These are phyloP conservation scores for Heliothis peltigera DNA, from an alignment of 2,888 invertebrate species.

Conservation along the genomic window DNA sequence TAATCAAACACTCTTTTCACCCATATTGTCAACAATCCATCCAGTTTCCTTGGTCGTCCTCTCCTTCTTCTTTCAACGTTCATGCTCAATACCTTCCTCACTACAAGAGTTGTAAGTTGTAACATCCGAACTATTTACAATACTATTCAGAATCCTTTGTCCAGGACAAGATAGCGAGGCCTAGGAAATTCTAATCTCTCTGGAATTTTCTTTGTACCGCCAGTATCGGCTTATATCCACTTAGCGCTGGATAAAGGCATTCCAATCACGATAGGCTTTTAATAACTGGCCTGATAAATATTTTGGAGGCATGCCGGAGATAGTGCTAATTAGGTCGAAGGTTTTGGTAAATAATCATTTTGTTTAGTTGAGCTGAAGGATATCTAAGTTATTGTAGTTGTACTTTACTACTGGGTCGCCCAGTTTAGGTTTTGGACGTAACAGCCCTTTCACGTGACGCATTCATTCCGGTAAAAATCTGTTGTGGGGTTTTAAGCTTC, in stretches of 20 bases:
- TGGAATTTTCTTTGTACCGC: constrained; percentile 50
- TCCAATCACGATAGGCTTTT: constrained; percentile 26
- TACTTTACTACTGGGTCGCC: no score
- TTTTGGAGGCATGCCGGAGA: constrained; percentile 16
- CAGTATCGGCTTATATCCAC: constrained; percentile 36
- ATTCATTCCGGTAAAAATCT: no score
- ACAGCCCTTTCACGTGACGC: no score
- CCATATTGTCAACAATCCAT: no score
- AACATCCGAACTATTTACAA: constrained; percentile 25
- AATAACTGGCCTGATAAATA: constrained; percentile 26
- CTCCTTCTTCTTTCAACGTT: no score
- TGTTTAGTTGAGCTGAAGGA: neutral
- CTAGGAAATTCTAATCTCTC: constrained; percentile 49
- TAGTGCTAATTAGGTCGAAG: constrained; percentile 7
- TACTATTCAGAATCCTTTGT: constrained; percentile 23
- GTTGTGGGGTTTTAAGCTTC: no score
- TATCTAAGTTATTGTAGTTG: no score
- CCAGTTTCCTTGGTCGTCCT: no score
- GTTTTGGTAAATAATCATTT: neutral
- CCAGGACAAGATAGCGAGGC: constrained; percentile 22
- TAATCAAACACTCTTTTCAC: no score
- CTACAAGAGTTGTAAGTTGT: no score
- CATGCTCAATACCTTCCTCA: no score
- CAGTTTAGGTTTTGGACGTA: no score
- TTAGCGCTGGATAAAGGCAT: constrained; percentile 40